Evolutionary conservation across 2,113 vertebrate genomes (phyloP).

Genomic region (Mastomys natalensis): DNA sequence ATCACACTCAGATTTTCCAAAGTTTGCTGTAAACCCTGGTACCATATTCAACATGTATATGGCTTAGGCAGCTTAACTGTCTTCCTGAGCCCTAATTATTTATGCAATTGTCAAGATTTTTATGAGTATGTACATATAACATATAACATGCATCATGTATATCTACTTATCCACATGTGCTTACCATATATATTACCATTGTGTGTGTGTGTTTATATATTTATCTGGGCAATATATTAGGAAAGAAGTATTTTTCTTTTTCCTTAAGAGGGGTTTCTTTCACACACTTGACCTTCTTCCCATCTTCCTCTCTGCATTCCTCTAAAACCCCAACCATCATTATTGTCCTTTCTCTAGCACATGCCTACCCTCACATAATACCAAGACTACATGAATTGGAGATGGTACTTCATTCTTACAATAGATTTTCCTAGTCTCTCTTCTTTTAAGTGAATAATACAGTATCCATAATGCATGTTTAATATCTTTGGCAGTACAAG

Average conservation of each 20-base stretch:
- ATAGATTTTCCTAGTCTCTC: neutral
- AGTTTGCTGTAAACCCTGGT: neutral
- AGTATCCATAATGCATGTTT: neutral
- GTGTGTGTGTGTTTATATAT: too few species aligned
- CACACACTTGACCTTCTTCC: neutral
- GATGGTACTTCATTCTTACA: neutral
- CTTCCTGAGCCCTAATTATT: neutral
- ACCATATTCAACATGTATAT: neutral
- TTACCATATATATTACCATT: neutral
- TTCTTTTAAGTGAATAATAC: neutral
- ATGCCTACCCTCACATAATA: neutral
- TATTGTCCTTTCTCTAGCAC: neutral
- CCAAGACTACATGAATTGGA: neutral
- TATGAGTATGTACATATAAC: neutral
- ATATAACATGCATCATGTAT: neutral
- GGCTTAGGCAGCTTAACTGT: neutral
- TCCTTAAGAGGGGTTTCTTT: neutral
- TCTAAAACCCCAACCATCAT: too few species aligned
- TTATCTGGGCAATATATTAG: neutral
- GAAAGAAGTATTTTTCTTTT: neutral
- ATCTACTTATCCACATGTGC: neutral
- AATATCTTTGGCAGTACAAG: neutral
- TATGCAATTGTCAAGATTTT: neutral
- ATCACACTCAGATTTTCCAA: neutral
- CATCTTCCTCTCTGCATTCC: neutral